A percentile compares a stretch with the other conserved stretches of the same genome.
Evolutionary conservation across 1,140 invertebrate species (phyloP).

Genomic region (Tetramorium parvispinum): DNA sequence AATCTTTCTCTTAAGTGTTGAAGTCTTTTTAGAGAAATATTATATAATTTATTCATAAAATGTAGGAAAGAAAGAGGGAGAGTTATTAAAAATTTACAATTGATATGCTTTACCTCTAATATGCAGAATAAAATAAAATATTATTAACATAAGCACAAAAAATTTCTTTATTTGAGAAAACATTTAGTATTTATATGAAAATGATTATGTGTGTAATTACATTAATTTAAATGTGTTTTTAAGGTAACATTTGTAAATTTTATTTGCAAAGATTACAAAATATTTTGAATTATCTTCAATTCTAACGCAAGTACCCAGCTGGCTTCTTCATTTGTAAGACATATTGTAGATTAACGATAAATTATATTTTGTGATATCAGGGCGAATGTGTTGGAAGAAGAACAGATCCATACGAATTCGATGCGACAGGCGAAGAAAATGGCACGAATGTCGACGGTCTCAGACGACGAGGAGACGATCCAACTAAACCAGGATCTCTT

Average conservation of each 20-base stretch:
- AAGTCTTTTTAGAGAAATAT: background rate
- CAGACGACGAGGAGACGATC: constrained; percentile 86
- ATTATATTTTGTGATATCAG: constrained; percentile 69
- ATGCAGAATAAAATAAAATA: background rate
- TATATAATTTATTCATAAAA: constrained; percentile 12
- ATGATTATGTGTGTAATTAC: background rate
- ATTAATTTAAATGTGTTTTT: background rate
- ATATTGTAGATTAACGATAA: background rate
- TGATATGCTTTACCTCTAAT: background rate
- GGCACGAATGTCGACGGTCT: constrained; percentile 85
- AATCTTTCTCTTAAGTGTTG: background rate
- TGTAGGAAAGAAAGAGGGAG: background rate
- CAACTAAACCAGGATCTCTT: constrained; percentile 88
- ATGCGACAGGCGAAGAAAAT: constrained; percentile 87
- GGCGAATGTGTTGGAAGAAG: constrained; percentile 82
- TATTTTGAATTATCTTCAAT: background rate
- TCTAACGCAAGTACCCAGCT: background rate
- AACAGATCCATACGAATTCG: constrained; percentile 91
- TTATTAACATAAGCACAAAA: background rate
- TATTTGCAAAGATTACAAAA: background rate
- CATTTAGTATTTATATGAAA: background rate
- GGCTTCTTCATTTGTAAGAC: background rate
- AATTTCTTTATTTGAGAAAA: background rate
- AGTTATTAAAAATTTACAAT: background rate
- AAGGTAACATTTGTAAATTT: background rate